These are phyloP conservation scores for Etia nguti DNA, from an alignment of 2,113 vertebrate genomes.

Conservation along the genomic window DNA sequence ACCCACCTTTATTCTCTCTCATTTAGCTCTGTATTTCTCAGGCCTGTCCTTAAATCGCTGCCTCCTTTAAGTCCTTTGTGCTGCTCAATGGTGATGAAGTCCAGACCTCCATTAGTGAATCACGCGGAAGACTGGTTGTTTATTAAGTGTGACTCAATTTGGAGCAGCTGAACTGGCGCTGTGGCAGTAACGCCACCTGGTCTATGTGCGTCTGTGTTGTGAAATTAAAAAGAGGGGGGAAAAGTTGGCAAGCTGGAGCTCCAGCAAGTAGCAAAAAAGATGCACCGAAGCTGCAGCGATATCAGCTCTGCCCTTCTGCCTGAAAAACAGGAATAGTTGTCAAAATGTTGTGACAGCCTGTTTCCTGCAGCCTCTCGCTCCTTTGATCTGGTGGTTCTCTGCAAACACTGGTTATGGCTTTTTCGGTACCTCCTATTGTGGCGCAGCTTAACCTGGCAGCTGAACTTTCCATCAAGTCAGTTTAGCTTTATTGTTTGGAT, in stretches of 20 bases:
- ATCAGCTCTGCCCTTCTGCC: background rate
- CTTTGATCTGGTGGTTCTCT: background rate
- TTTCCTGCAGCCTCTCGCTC: conserved; percentile 16
- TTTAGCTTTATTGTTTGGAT: conserved; percentile 13
- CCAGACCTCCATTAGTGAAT: background rate
- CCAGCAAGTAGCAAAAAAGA: background rate
- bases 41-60: background rate
- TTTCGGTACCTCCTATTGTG: background rate
- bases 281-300: background rate
- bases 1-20: background rate
- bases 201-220: background rate
- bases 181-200: background rate
- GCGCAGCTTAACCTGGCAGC: background rate
- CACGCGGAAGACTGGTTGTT: conserved; percentile 1
- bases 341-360: conserved; percentile 39
- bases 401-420: conserved; percentile 2
- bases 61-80: background rate
- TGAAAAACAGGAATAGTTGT: conserved; percentile 23
- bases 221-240: background rate
- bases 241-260: background rate
- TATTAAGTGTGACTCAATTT: conserved; percentile 13
- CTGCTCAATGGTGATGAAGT: background rate
- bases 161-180: background rate
- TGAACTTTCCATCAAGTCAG: conserved; percentile 26
- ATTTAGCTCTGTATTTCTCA: background rate